Evolutionary conservation across 35 echinoderm and acorn worm genomes (phyloP).

Genomic region (Apostichopus japonicus): DNA sequence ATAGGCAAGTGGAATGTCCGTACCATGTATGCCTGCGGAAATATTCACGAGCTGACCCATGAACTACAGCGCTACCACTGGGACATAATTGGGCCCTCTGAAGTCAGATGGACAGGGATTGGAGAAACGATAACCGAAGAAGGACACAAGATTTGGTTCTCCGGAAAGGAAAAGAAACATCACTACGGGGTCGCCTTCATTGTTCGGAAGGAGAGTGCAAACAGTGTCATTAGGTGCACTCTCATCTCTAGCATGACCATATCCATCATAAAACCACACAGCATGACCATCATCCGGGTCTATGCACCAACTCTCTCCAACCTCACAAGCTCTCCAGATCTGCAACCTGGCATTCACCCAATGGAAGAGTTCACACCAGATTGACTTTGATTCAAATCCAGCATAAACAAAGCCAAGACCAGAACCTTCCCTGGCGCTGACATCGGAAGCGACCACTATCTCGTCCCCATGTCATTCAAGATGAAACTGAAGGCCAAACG

Average conservation of each 20-base stretch:
- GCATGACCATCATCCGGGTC: neutral
- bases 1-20: constrained; percentile 48
- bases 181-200: neutral
- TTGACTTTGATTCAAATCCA: constrained; percentile 15
- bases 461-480: neutral
- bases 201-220: neutral
- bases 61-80: constrained; percentile 34
- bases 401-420: constrained; percentile 33
- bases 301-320: neutral
- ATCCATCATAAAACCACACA: neutral
- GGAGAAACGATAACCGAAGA: neutral
- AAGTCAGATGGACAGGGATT: constrained; percentile 47
- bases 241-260: neutral
- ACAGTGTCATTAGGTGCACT: neutral
- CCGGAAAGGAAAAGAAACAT: neutral
- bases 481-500: neutral
- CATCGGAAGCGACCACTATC: constrained; percentile 44
- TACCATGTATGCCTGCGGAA: constrained; percentile 30
- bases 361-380: constrained; percentile 18
- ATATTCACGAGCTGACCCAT: constrained; percentile 41
- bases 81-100: constrained; percentile 38
- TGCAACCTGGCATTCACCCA: constrained; percentile 18
- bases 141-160: neutral
- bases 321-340: constrained; percentile 2
- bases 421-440: constrained; percentile 33